Percentiles rank a stretch among this genome's conserved stretches.
These are phyloP conservation scores for Theodoxus fluviatilis DNA, from an alignment of 2,888 invertebrate species.

Conservation along the genomic window DNA sequence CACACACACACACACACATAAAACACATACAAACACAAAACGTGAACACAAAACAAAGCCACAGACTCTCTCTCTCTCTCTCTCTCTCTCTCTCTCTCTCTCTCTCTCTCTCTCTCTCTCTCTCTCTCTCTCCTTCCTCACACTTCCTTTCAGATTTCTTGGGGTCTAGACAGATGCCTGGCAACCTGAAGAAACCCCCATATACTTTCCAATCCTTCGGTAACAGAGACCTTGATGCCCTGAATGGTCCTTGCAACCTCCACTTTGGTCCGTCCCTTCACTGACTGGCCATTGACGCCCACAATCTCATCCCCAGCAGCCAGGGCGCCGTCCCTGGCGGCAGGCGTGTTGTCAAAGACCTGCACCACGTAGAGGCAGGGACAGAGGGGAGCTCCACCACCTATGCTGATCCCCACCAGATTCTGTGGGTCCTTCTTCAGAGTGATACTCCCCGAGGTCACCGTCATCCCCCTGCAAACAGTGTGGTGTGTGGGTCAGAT, in stretches of 20 bases:
- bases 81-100: too few relatives aligned
- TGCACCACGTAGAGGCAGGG: conserved; percentile 98
- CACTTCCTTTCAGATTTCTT: too few relatives aligned
- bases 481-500: neutral
- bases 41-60: too few relatives aligned
- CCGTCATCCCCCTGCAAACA: conserved; percentile 89
- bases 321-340: conserved; percentile 88
- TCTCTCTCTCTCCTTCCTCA: too few relatives aligned
- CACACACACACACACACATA: neutral
- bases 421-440: conserved; percentile 89
- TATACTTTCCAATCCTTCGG: neutral
- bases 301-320: conserved; percentile 96
- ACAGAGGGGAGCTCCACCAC: conserved; percentile 83
- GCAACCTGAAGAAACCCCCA: too few relatives aligned
- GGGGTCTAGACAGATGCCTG: too few relatives aligned
- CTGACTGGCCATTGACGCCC: conserved; percentile 88
- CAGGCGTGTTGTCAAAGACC: conserved; percentile 97
- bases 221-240: conserved; percentile 74
- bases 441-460: conserved; percentile 89
- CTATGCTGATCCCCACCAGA: conserved; percentile 96
- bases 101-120: too few relatives aligned
- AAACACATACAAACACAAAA: neutral
- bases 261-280: conserved; percentile 96
- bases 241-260: conserved; percentile 99
- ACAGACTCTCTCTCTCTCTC: too few relatives aligned